Conservation (phyloP, 2,113 vertebrate genomes). For the Monopterus albus region DNA sequence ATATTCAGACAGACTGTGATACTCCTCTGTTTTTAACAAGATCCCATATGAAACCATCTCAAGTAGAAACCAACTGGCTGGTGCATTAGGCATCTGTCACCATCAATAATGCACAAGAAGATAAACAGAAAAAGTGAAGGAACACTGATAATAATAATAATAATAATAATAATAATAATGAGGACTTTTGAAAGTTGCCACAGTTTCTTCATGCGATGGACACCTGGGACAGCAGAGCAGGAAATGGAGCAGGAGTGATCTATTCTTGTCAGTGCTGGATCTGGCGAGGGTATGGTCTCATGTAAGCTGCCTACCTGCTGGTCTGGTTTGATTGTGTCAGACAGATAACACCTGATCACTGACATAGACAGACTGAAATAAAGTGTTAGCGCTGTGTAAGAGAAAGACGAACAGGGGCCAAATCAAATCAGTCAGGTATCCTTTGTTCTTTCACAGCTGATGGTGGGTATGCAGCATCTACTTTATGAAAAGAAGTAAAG, state of each 20-base stretch:
- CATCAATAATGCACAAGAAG: conserved; percentile 69
- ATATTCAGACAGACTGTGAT: conserved; percentile 16
- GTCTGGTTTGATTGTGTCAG: not conserved
- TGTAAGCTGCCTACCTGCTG: not conserved
- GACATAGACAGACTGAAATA: not conserved
- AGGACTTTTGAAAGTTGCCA: conserved; percentile 31
- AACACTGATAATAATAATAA: not conserved
- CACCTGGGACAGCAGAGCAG: conserved; percentile 35
- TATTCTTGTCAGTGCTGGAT: conserved; percentile 47
- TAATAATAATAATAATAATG: not conserved
- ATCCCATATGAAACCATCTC: conserved; percentile 31
- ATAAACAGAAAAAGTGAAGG: conserved; percentile 15
- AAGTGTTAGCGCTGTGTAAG: not conserved
- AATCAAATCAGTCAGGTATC: conserved; percentile 1
- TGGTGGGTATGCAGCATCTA: not conserved
- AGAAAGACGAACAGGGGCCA: not conserved
- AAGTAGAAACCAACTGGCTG: conserved; percentile 40
- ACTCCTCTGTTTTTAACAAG: conserved; percentile 44
- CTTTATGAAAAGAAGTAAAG: not conserved
- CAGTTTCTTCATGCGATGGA: conserved; percentile 10
- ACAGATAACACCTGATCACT: not conserved
- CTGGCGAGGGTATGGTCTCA: conserved; percentile 7
- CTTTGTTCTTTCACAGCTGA: not conserved
- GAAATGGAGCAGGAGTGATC: conserved; percentile 56
- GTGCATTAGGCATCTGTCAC: conserved; percentile 71